Base-by-base conservation (phyloP, 2,888 invertebrate genomes). In the Adelognathus sp. region DNA sequence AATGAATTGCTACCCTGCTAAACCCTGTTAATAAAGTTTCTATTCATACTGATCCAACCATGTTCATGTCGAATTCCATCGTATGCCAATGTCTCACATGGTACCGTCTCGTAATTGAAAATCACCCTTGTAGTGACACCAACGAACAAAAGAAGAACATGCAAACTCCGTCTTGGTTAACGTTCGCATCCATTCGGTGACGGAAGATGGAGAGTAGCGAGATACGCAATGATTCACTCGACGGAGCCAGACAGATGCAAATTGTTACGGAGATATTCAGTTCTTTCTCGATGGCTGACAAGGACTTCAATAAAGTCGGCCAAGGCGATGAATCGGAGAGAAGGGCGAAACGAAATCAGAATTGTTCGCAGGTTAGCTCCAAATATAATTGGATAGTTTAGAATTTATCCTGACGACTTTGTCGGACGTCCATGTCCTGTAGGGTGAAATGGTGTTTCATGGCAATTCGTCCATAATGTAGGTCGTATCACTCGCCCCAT, bases 401-500 rank as follows among this genome's bases (percentile, higher is more conserved):
- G n/a, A n/a, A n/a, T n/a, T n/a, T n/a, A n/a, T n/a, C n/a, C n/a
- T n/a, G n/a, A n/a, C n/a, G n/a, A n/a, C n/a, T 39, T 39, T 39
- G 3, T 9, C n/a, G 36, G 36, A 39, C n/a, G n/a, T 39, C n/a
- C n/a, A n/a, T n/a, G n/a, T n/a, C n/a, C n/a, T 39, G 0, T 39
- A 39, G 36, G 36, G 11, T 11, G 4, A 39, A 39, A 11, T 6
- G 3, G 2, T n/a, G 36, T 39, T 39, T 39, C 1, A 39, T n/a
- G 1, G 3, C 18, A 46, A 27, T 39, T 18, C 4, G 16, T 54
- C 9, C 1, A 56, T n/a, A 6, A 16, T 63, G 66, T 79, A 71
- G 78, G 60, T 78, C 16, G 14, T 76, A 11, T 27, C 33, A 7
- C 63, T 84, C 1, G 60, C 76, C 2, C 89, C 90, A 2, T 87